A percentile compares a stretch with the other conserved stretches of the same genome.
These are phyloP conservation scores for Pangasius sanitwongsei DNA, from an alignment of 2,797 vertebrate genomes.

Conservation along the genomic window DNA sequence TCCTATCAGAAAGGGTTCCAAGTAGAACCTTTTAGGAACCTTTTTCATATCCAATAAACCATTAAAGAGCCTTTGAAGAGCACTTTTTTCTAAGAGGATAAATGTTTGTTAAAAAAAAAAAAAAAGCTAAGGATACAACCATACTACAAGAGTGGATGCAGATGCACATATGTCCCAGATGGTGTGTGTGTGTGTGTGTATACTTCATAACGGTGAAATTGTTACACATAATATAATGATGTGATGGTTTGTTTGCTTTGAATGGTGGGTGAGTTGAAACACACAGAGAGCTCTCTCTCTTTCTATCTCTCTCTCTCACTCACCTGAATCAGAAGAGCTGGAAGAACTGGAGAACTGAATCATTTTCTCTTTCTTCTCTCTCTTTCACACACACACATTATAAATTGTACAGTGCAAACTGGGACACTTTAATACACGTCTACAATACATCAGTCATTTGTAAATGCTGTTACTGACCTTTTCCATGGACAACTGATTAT, in stretches of 20 bases:
- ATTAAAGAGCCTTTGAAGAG: not conserved
- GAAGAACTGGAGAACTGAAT: not conserved
- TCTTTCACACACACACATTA: not conserved
- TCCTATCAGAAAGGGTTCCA: not conserved
- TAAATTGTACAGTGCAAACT: not conserved
- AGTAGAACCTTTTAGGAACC: not conserved
- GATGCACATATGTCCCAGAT: not conserved
- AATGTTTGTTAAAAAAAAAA: not conserved
- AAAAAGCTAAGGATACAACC: not conserved
- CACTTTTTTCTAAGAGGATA: no score
- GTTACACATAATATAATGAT: not conserved
- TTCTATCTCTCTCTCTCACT: not conserved
- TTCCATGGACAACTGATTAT: not conserved
- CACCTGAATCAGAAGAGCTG: not conserved
- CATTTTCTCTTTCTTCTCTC: not conserved
- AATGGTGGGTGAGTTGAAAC: not conserved
- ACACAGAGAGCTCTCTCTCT: not conserved
- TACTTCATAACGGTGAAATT: not conserved
- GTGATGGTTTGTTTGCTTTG: not conserved
- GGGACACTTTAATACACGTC: not conserved
- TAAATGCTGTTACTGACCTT: not conserved
- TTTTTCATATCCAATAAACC: not conserved
- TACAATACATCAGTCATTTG: not conserved
- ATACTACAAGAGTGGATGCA: no score
- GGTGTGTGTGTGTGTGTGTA: not conserved